Conservation (phyloP, 2,797 vertebrate genomes). For the Sebastes paucispinis region DNA sequence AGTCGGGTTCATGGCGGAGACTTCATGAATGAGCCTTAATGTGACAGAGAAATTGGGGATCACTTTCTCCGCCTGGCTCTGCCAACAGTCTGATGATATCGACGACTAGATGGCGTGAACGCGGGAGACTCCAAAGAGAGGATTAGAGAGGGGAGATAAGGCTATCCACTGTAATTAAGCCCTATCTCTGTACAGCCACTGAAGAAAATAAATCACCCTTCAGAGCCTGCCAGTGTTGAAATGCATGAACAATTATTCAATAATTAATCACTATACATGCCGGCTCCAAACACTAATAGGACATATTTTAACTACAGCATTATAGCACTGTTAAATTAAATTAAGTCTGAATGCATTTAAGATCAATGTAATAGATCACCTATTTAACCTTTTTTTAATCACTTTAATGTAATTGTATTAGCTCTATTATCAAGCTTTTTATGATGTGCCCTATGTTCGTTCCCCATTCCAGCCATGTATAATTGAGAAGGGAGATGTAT, state of each 20-base stretch:
- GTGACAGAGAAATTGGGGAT: slow-evolving; percentile 74
- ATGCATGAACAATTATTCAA: slow-evolving; percentile 92
- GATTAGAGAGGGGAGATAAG: slow-evolving; percentile 83
- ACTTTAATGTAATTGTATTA: slow-evolving; percentile 81
- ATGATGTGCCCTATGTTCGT: slow-evolving; percentile 63
- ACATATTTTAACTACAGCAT: slow-evolving; percentile 82
- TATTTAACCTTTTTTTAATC: slow-evolving; percentile 82
- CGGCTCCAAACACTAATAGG: slow-evolving; percentile 87
- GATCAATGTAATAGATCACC: slow-evolving; percentile 88
- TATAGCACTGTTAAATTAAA: slow-evolving; percentile 86
- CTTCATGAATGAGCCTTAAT: slow-evolving; percentile 73
- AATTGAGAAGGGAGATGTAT: slow-evolving; percentile 57
- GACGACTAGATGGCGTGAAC: slow-evolving; percentile 59
- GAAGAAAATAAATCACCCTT: slow-evolving; percentile 88
- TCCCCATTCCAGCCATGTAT: slow-evolving; percentile 57
- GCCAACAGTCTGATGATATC: slow-evolving; percentile 55
- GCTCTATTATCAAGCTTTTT: slow-evolving; percentile 77
- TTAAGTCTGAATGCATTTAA: slow-evolving; percentile 84
- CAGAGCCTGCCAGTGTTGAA: slow-evolving; percentile 84
- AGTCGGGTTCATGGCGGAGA: slow-evolving; percentile 57
- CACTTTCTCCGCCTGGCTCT: slow-evolving; percentile 70
- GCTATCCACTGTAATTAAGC: slow-evolving; percentile 87
- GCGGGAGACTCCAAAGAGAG: slow-evolving; percentile 65
- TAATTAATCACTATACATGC: slow-evolving; percentile 92
- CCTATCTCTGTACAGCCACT: slow-evolving; percentile 74